phyloP scores from a whole-genome alignment of 2,113 vertebrate species.

The Tragelaphus buxtoni region DNA sequence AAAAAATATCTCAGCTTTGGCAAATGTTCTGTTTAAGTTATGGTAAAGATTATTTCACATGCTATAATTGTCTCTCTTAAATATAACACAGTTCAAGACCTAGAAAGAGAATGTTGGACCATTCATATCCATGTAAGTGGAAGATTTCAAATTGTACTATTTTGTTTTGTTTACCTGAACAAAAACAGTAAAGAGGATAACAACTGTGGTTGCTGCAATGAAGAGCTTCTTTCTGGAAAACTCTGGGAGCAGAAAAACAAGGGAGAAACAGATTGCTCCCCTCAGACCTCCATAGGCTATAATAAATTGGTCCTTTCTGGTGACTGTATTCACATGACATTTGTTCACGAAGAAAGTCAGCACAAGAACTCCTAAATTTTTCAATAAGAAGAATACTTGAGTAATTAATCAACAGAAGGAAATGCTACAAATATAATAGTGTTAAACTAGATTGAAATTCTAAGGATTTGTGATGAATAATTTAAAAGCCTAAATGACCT shows the following conservation, averaged over 20 bases:
- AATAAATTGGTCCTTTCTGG: conserved; percentile 87
- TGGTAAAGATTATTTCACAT: background rate
- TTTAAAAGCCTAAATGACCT: background rate
- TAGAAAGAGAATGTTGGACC: background rate
- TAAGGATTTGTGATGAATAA: background rate
- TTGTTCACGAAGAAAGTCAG: conserved; percentile 88
- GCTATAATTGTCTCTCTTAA: background rate
- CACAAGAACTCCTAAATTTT: conserved; percentile 82
- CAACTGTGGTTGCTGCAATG: conserved; percentile 87
- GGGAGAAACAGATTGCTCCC: conserved; percentile 88
- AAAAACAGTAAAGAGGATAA: conserved; percentile 90
- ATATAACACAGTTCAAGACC: background rate
- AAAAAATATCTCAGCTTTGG: background rate
- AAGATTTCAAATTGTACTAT: background rate
- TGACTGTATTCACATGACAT: conserved; percentile 82
- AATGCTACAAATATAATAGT: background rate
- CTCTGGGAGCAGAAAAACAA: conserved; percentile 87
- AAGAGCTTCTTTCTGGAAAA: conserved; percentile 88
- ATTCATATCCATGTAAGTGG: background rate
- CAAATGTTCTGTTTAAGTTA: background rate
- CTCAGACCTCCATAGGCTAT: conserved; percentile 86
- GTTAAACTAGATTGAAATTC: background rate
- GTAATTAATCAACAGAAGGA: background rate
- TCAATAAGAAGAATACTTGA: background rate
- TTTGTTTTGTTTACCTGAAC: conserved; percentile 79